phyloP scores from a whole-genome alignment of 2,888 invertebrate species.

The Holacanthella duospinosa region DNA sequence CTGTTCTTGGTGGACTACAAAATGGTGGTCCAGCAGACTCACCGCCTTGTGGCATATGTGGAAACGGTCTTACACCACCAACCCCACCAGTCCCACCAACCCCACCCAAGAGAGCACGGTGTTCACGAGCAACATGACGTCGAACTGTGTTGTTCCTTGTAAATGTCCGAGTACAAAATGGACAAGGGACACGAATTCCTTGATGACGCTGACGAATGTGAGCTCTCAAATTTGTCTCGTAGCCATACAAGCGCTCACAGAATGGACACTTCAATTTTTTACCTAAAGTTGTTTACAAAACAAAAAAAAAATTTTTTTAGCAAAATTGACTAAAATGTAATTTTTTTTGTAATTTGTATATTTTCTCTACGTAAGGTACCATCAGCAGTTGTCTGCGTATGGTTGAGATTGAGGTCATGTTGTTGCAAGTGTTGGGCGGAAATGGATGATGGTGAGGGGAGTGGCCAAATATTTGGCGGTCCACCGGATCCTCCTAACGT shows the following conservation, averaged over 20 bases:
- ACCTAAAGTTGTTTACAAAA: slow-evolving; percentile 50
- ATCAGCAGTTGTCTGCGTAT: slow-evolving; percentile 36
- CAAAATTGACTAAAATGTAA: neutral
- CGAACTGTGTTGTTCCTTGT: slow-evolving; percentile 86
- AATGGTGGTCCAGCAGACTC: slow-evolving; percentile 22
- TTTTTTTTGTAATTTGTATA: neutral
- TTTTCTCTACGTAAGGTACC: slow-evolving; percentile 22
- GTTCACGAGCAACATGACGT: slow-evolving; percentile 80
- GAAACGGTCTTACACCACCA: slow-evolving; percentile 6
- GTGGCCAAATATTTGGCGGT: slow-evolving; percentile 33
- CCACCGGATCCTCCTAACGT: slow-evolving; percentile 29
- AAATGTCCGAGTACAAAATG: slow-evolving; percentile 79
- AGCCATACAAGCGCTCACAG: slow-evolving; percentile 83
- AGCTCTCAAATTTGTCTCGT: slow-evolving; percentile 82
- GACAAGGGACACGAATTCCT: slow-evolving; percentile 82
- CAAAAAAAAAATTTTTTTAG: neutral
- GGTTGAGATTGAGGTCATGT: slow-evolving; percentile 32
- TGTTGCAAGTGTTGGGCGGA: slow-evolving; percentile 34
- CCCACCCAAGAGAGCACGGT: slow-evolving; percentile 36
- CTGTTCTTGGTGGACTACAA: slow-evolving; percentile 27
- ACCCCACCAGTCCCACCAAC: slow-evolving; percentile 18
- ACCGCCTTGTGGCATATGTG: slow-evolving; percentile 17
- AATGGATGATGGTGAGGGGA: slow-evolving; percentile 35
- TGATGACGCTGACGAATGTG: slow-evolving; percentile 85
- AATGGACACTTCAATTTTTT: slow-evolving; percentile 86